Evolutionary conservation across 1,140 invertebrate genomes (phyloP).

Genomic region (Hypothenemus hampei): DNA sequence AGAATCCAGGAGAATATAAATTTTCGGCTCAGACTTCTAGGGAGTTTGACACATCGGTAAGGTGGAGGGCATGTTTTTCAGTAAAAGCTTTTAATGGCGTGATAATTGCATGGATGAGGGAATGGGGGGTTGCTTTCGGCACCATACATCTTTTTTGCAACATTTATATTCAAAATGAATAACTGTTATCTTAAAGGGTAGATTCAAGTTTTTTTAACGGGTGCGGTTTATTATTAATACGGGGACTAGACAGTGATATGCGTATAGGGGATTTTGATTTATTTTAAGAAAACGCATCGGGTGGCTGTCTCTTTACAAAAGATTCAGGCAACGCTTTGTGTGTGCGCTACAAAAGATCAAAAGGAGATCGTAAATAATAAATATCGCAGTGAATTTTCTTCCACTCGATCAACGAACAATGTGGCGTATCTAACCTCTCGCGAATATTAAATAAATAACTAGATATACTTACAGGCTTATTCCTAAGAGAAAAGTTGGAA

Average conservation of each 20-base stretch:
- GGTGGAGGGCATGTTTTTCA: conserved; percentile 25
- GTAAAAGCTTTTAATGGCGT: conserved; percentile 24
- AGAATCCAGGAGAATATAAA: conserved; percentile 29
- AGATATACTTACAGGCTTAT: not conserved
- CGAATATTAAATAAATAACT: not conserved
- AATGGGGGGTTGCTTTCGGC: conserved; percentile 10
- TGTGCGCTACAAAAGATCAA: not conserved
- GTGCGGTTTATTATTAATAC: not conserved
- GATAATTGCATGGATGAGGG: conserved; percentile 23
- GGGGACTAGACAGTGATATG: not conserved
- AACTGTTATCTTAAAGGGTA: not conserved
- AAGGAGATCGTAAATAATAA: not conserved
- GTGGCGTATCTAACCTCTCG: not conserved
- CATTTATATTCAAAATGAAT: conserved; percentile 2
- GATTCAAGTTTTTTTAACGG: too few species aligned
- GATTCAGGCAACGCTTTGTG: not conserved
- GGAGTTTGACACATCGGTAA: conserved; percentile 29
- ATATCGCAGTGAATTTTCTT: not conserved
- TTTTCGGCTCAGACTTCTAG: conserved; percentile 24
- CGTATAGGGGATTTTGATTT: not conserved
- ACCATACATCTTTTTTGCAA: conserved; percentile 4
- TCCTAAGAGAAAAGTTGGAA: too few species aligned
- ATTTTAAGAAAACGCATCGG: not conserved
- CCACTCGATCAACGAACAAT: not conserved
- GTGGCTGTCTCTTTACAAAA: not conserved